phyloP scores from a whole-genome alignment of 2,113 vertebrate genomes.

The Pongo pygmaeus region DNA sequence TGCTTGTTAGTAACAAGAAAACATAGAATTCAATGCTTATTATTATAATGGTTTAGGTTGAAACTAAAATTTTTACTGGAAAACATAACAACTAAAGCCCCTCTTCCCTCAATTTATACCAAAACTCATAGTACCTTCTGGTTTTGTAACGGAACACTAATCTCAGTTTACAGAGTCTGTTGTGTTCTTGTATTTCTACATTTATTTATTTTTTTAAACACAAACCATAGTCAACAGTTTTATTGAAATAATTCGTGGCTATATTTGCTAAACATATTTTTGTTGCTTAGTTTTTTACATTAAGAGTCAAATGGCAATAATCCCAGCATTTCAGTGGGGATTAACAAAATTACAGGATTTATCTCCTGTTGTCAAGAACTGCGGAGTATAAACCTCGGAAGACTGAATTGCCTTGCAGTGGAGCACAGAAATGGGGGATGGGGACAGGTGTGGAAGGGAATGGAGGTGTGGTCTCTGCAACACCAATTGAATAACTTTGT shows the following conservation, averaged over 20 bases:
- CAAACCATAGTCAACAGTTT: background rate
- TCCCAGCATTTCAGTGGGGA: background rate
- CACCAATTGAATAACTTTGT: background rate
- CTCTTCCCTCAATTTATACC: background rate
- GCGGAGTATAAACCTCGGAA: background rate
- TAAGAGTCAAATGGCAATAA: background rate
- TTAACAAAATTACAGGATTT: background rate
- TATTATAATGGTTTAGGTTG: background rate
- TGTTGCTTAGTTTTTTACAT: background rate
- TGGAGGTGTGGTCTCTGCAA: rapidly evolving
- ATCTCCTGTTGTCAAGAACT: background rate
- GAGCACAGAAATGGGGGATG: background rate
- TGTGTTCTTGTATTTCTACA: background rate
- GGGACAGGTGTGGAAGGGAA: rapidly evolving
- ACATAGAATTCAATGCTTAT: background rate
- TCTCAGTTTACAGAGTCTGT: background rate
- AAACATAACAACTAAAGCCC: background rate
- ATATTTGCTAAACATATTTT: background rate
- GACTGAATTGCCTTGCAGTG: background rate
- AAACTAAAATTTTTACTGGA: constrained; percentile 24
- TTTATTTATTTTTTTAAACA: background rate
- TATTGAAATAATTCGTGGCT: background rate
- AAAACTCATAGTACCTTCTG: background rate
- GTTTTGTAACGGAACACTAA: background rate
- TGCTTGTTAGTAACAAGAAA: background rate